These are phyloP conservation scores for Dunckerocampus dactyliophorus DNA, from an alignment of 2,113 vertebrate genomes.

Conservation along the genomic window DNA sequence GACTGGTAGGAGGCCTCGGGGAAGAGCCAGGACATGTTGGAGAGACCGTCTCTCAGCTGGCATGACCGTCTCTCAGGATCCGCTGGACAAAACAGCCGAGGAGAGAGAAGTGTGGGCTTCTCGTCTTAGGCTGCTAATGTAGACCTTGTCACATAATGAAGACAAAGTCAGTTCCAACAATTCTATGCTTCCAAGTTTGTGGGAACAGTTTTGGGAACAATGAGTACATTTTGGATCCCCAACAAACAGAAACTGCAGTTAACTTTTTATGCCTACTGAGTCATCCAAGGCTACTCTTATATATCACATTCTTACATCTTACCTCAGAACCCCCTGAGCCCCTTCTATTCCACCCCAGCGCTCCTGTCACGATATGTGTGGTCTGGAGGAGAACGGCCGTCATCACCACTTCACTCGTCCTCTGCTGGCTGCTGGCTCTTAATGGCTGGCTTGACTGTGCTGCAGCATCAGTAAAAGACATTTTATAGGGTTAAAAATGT, in stretches of 20 bases:
- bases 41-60: no score
- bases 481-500: constrained; percentile 71
- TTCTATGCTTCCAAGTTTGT: no score
- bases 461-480: constrained; percentile 65
- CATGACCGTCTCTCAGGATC: no score
- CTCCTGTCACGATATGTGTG: constrained; percentile 30
- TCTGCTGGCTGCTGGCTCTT: constrained; percentile 49
- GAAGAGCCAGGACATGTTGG: no score
- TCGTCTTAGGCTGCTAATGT: no score
- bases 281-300: constrained; percentile 38
- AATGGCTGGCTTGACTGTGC: constrained; percentile 62
- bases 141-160: no score
- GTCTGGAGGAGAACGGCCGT: constrained; percentile 51
- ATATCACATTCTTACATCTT: constrained; percentile 38
- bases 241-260: constrained; percentile 23
- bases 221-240: no score
- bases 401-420: constrained; percentile 54
- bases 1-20: no score
- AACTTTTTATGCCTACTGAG: constrained; percentile 15
- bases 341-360: constrained; percentile 9
- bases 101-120: no score
- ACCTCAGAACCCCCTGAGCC: not conserved
- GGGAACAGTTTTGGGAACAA: no score
- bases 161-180: no score
- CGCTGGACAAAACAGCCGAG: no score